Base-by-base conservation (phyloP, 2,797 vertebrate genomes). In the Merluccius polli region DNA sequence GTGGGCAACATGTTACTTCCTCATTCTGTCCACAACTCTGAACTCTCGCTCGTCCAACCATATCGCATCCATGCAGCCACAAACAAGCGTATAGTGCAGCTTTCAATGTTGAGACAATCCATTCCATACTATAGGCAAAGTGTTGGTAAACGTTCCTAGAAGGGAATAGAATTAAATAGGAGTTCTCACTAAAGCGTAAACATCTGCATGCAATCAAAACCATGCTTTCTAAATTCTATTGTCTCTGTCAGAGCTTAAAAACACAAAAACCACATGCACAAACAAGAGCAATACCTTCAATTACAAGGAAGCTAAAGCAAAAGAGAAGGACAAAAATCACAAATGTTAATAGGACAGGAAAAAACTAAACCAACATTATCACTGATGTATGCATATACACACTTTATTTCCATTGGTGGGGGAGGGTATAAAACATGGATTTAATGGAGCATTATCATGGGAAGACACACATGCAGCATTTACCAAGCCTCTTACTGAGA, bases 221-320 rank as follows among this genome's bases (percentile, higher is more conserved):
- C 91, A 92, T 91, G 88, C 89, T 79, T 82, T 75, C n/a, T 75
- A 71, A 48, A 76, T 29, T n/a, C 74, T 72, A 73, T 31, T 83
- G 36, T 41, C 74, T 70, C 79, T 79, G 76, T 84, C 77, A 74
- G 71, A 80, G 68, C 70, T 70, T 18, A 13, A 73, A 69, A 32
- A 75, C 85, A 71, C 81, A 81, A 90, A 84, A 89, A 88, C 75
- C 85, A 63, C 91, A 93, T 91, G 88, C 93, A 91, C 86, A 91
- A 90, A 78, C 86, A 91, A 83, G 79, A 89, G 87, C 87, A 90
- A 92, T 95, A 95, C 94, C 93, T 95, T 93, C 82, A 87, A 87
- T 79, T 88, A 92, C 83, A 65, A 91, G 87, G 91, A 90, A 84
- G 92, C 93, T 92, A 90, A 91, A 92, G 92, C 88, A 87, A 91